Evolutionary conservation across 1,140 invertebrate genomes (phyloP).

Genomic region (Drosophila neocordata): DNA sequence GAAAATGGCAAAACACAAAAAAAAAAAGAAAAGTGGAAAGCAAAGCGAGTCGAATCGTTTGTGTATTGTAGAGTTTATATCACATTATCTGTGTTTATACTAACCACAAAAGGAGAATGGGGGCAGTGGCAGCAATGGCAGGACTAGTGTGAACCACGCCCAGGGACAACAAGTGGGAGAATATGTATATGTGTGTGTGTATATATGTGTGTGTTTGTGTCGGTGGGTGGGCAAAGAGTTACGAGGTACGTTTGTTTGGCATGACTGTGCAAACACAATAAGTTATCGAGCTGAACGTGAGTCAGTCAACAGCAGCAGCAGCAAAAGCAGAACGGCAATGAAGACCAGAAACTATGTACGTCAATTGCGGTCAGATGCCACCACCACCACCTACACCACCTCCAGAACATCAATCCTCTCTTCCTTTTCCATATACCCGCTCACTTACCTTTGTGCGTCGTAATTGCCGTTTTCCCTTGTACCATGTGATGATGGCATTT

Average conservation of each 20-base stretch:
- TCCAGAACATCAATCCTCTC: not conserved
- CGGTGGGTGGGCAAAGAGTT: conserved; percentile 47
- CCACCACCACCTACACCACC: not conserved
- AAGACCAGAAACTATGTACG: conserved; percentile 41
- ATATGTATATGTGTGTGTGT: conserved; percentile 17
- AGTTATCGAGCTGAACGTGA: conserved; percentile 78
- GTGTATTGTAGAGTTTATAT: conserved; percentile 80
- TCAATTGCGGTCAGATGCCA: conserved; percentile 70
- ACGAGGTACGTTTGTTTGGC: conserved; percentile 67
- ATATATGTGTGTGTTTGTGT: not conserved
- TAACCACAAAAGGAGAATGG: conserved; percentile 41
- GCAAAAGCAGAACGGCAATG: not conserved
- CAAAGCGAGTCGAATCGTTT: conserved; percentile 42
- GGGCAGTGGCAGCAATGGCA: conserved; percentile 21
- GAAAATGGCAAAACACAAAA: conserved; percentile 24
- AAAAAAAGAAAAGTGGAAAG: conserved; percentile 31
- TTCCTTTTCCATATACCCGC: too few relatives aligned
- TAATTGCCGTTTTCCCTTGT: conserved; percentile 91
- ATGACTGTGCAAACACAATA: conserved; percentile 79
- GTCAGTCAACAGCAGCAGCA: conserved; percentile 65
- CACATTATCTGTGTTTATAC: conserved; percentile 82
- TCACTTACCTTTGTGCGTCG: conserved; percentile 88
- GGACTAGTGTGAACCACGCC: conserved; percentile 68
- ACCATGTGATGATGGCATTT: conserved; percentile 93
- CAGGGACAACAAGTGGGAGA: conserved; percentile 74